A percentile compares a stretch with the other conserved stretches of the same genome.
Conservation (phyloP, 92 coral and sea anemone genomes). For the Pocillopora grandis region DNA sequence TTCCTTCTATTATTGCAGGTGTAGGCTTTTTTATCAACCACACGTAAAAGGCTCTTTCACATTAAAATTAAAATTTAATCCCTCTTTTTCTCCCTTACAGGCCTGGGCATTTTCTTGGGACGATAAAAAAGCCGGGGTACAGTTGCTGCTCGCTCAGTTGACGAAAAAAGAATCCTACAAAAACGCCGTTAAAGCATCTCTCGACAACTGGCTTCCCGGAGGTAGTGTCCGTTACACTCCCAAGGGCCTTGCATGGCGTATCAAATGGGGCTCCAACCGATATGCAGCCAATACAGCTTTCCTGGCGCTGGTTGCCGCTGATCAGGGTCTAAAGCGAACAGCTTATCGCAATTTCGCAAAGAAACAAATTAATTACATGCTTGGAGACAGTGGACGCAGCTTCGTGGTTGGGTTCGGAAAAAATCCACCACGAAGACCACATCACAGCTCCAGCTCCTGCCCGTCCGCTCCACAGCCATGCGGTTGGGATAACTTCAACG, state of each 20-base stretch:
- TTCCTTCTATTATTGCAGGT: too few species aligned
- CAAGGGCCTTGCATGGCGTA: constrained; percentile 70
- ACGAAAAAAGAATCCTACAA: constrained; percentile 45
- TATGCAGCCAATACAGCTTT: constrained; percentile 72
- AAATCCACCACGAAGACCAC: constrained; percentile 67
- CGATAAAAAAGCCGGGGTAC: constrained; percentile 66
- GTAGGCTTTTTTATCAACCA: too few species aligned
- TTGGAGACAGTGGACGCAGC: constrained; percentile 71
- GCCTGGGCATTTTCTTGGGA: constrained; percentile 78
- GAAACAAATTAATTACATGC: constrained; percentile 69
- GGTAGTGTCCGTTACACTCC: constrained; percentile 59
- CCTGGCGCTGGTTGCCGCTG: constrained; percentile 64
- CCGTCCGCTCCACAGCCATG: constrained; percentile 52
- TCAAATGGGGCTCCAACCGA: constrained; percentile 67
- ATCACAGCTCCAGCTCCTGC: constrained; percentile 71
- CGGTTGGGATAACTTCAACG: constrained; percentile 34
- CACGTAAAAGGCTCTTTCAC: too few species aligned
- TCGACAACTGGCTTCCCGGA: constrained; percentile 60
- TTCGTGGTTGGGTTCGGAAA: constrained; percentile 69
- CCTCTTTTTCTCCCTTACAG: neutral
- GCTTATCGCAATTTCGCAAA: constrained; percentile 57
- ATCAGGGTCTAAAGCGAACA: constrained; percentile 40
- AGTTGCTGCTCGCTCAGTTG: constrained; percentile 53
- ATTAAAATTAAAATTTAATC: neutral
- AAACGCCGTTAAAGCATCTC: constrained; percentile 35